A percentile compares a stretch with the other conserved stretches of the same genome.
Evolutionary conservation across 2,797 vertebrate genomes (phyloP).

Genomic region (Mus spretus): DNA sequence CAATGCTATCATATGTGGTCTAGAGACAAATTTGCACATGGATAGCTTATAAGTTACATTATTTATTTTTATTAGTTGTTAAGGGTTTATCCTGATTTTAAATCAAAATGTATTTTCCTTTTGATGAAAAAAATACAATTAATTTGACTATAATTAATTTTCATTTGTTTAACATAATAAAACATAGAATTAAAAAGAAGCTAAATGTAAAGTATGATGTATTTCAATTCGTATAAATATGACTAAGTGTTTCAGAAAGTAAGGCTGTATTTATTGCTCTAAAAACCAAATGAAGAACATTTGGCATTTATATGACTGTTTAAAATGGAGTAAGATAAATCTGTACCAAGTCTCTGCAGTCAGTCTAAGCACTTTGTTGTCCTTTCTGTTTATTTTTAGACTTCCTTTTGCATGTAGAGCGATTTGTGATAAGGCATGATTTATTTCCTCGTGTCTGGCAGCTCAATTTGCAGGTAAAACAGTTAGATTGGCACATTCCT

Average conservation of each 20-base stretch:
- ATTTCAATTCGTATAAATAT: conserved; percentile 43
- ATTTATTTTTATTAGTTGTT: conserved; percentile 4
- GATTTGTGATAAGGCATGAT: conserved; percentile 75
- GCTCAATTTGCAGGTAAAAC: conserved; percentile 77
- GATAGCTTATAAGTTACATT: background rate
- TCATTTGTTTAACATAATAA: background rate
- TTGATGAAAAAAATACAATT: background rate
- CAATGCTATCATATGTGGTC: background rate
- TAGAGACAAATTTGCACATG: background rate
- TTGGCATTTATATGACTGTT: conserved; percentile 55
- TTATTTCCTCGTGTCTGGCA: conserved; percentile 80
- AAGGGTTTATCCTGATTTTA: background rate
- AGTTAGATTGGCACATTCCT: conserved; percentile 76
- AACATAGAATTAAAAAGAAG: conserved; percentile 48
- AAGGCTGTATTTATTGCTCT: background rate
- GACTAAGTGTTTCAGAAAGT: conserved; percentile 18
- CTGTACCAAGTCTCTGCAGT: background rate
- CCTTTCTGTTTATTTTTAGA: conserved; percentile 73
- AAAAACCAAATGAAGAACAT: conserved; percentile 26
- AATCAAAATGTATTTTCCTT: conserved; percentile 15
- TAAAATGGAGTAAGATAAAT: background rate
- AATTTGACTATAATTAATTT: conserved; percentile 39
- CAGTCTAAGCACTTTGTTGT: conserved; percentile 17
- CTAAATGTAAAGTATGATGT: background rate
- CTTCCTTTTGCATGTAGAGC: conserved; percentile 27